These are phyloP conservation scores for Sitobion miscanthi DNA, from an alignment of 1,140 invertebrate species.

Conservation along the genomic window DNA sequence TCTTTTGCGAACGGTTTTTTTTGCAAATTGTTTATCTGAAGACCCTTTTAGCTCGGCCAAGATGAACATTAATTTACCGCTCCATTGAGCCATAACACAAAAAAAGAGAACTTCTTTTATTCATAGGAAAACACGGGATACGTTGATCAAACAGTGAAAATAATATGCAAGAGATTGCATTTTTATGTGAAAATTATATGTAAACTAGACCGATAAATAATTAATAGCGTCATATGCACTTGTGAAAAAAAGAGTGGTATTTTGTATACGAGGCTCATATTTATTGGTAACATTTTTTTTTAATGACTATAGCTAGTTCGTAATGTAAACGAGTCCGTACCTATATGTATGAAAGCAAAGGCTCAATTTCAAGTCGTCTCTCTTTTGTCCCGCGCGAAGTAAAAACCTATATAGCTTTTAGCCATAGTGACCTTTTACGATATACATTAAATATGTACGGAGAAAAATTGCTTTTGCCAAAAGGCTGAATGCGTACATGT, in stretches of 20 bases:
- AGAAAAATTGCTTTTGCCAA: conserved; percentile 28
- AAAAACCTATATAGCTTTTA: conserved; percentile 26
- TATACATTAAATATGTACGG: conserved; percentile 30
- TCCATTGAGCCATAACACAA: background rate
- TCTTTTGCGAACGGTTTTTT: background rate
- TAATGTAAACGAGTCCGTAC: background rate
- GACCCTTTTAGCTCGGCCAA: background rate
- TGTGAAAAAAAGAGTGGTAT: background rate
- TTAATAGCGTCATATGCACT: conserved; percentile 27
- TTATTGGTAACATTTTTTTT: conserved; percentile 34
- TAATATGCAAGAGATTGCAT: conserved; percentile 3
- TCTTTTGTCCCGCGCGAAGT: background rate
- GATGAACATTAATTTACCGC: conserved; percentile 40
- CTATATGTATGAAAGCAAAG: background rate
- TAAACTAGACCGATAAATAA: conserved; percentile 24
- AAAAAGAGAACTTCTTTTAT: background rate
- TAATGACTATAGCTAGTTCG: background rate
- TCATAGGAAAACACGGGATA: background rate
- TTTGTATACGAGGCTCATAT: background rate
- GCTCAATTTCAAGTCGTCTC: conserved; percentile 16
- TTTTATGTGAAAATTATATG: background rate
- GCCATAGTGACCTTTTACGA: background rate
- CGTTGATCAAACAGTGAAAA: background rate
- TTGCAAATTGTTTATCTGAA: conserved; percentile 22
- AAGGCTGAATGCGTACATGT: conserved; percentile 10